phyloP scores from a whole-genome alignment of 2,113 vertebrate species.

The Rhipidura dahli region DNA sequence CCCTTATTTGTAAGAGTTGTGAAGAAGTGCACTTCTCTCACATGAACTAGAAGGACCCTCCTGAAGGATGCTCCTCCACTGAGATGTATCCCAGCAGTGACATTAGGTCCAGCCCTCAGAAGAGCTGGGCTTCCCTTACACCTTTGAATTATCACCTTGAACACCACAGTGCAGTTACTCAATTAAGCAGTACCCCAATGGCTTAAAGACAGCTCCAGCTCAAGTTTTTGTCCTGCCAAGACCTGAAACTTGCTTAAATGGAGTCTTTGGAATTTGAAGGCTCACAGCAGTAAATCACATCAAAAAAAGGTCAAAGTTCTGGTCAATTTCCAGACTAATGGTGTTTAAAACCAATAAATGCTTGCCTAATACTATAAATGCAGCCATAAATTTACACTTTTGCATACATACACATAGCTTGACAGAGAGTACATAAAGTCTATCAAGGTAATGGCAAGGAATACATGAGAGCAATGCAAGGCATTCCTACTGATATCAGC shows the following conservation, averaged over 20 bases:
- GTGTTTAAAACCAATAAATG: slow-evolving; percentile 76
- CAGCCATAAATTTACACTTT: slow-evolving; percentile 71
- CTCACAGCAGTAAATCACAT: slow-evolving; percentile 72
- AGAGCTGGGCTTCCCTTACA: background rate
- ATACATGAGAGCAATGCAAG: background rate
- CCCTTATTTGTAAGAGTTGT: background rate
- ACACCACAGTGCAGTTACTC: background rate
- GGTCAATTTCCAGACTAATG: slow-evolving; percentile 75
- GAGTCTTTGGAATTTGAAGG: slow-evolving; percentile 68
- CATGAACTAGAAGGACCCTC: background rate
- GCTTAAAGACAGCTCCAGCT: background rate
- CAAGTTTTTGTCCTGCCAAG: slow-evolving; percentile 44
- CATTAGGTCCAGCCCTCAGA: background rate
- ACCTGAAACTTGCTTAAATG: slow-evolving; percentile 43
- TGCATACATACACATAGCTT: background rate
- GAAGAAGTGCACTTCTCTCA: background rate
- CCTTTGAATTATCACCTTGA: background rate
- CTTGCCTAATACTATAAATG: slow-evolving; percentile 72
- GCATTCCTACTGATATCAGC: background rate
- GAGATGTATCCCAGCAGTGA: background rate
- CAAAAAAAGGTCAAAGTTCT: slow-evolving; percentile 77
- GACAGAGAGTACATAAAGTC: background rate
- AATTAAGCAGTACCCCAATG: background rate
- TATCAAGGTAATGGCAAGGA: background rate
- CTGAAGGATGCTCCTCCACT: background rate